phyloP scores from a whole-genome alignment of 1,140 invertebrate genomes.

The Teleogryllus occipitalis region DNA sequence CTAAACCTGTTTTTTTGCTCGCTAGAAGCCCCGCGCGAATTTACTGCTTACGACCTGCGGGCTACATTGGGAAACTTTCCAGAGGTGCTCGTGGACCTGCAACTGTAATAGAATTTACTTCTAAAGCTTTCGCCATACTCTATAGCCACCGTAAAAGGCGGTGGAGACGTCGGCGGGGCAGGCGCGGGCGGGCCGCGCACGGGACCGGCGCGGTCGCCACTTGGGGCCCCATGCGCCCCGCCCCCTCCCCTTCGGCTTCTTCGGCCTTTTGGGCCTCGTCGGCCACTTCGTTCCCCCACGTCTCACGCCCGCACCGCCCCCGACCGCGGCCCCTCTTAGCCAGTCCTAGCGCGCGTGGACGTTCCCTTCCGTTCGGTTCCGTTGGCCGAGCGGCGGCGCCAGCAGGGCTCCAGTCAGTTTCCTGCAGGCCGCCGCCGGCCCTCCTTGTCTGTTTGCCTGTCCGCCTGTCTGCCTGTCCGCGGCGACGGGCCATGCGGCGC shows the following conservation, averaged over 20 bases:
- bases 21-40: neutral
- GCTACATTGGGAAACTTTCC: neutral
- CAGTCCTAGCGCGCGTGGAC: no score
- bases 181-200: no score
- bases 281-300: no score
- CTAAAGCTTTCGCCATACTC: neutral
- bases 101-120: slow-evolving; percentile 6
- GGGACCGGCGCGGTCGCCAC: neutral
- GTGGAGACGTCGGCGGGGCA: neutral
- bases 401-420: neutral
- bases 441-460: no score
- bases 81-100: neutral
- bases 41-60: neutral
- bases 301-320: no score
- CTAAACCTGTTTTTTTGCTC: slow-evolving; percentile 4
- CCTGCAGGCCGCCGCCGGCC: neutral
- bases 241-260: no score
- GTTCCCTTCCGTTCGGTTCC: no score
- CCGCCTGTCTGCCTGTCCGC: no score
- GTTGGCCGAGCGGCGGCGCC: no score
- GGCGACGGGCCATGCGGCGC: neutral
- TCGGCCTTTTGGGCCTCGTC: no score
- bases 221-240: no score
- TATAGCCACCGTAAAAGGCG: neutral
- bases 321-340: no score